Percentiles rank a stretch among this genome's conserved stretches.
Conservation (phyloP, 2,888 invertebrate genomes). For the Fragum whitleyi region DNA sequence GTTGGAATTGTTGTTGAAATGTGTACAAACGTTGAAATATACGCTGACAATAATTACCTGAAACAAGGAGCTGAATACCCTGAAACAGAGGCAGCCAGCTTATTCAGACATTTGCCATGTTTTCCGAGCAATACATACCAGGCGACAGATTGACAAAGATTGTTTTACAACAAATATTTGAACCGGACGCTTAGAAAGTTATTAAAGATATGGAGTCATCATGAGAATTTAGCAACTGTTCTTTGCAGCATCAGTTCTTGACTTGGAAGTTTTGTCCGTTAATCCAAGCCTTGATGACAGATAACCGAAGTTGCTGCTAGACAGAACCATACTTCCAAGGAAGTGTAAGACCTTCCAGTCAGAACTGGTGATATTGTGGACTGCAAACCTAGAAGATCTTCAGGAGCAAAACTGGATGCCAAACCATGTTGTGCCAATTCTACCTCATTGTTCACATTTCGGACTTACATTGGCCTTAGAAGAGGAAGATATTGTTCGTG, state of each 20-base stretch:
- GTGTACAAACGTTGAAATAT: constrained; percentile 29
- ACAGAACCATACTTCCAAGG: constrained; percentile 21
- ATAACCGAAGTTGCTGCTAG: constrained; percentile 14
- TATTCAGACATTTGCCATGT: constrained; percentile 40
- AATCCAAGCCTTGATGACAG: constrained; percentile 39
- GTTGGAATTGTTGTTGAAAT: constrained; percentile 42
- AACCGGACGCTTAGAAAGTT: constrained; percentile 32
- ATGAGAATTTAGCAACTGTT: constrained; percentile 52
- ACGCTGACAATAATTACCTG: constrained; percentile 30
- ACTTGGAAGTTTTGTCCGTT: constrained; percentile 30
- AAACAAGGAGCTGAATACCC: constrained; percentile 21
- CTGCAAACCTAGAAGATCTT: constrained; percentile 6
- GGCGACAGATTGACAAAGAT: constrained; percentile 26
- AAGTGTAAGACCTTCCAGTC: background rate
- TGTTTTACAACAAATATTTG: constrained; percentile 27
- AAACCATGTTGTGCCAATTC: constrained; percentile 36
- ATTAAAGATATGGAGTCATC: constrained; percentile 21
- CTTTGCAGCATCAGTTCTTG: constrained; percentile 32
- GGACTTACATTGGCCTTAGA: background rate
- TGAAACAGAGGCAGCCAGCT: constrained; percentile 21
- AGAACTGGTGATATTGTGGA: constrained; percentile 14
- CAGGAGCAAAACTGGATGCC: constrained; percentile 33
- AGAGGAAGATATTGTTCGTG: constrained; percentile 7
- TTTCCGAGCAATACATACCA: constrained; percentile 38
- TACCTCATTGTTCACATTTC: constrained; percentile 13